These are phyloP conservation scores for Paedocypris sp. DNA, from an alignment of 2,113 vertebrate species.

Conservation along the genomic window DNA sequence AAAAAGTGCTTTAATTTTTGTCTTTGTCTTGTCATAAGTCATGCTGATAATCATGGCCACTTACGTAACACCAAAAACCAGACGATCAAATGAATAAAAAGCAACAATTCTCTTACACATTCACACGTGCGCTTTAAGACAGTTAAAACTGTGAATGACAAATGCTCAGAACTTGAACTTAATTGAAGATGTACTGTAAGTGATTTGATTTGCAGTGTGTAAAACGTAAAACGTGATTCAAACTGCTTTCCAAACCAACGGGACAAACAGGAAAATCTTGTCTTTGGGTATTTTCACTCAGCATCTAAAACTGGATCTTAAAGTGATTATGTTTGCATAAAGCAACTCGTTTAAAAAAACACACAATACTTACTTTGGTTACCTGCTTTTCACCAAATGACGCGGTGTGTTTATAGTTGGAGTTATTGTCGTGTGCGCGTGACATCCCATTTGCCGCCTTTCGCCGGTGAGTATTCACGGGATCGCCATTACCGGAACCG, in stretches of 20 bases:
- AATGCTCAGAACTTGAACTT: too few species aligned
- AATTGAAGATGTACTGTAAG: too few species aligned
- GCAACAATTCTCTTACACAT: too few species aligned
- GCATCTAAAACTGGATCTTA: background rate
- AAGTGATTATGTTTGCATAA: background rate
- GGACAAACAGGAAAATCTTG: slow-evolving; percentile 58
- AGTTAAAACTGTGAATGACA: too few species aligned
- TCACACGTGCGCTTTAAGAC: too few species aligned
- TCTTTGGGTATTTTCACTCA: background rate
- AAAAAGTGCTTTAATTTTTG: too few species aligned
- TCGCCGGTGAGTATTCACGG: background rate
- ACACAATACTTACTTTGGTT: slow-evolving; percentile 33
- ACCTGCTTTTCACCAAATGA: slow-evolving; percentile 1
- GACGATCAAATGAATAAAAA: too few species aligned
- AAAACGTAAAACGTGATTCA: too few species aligned
- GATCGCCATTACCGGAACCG: background rate
- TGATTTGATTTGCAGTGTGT: too few species aligned
- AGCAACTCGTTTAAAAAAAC: background rate
- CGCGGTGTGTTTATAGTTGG: slow-evolving; percentile 25
- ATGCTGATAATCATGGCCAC: too few species aligned
- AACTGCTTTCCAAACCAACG: slow-evolving; percentile 7
- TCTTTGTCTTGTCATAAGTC: too few species aligned
- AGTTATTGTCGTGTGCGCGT: slow-evolving; percentile 37
- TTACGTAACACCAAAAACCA: too few species aligned
- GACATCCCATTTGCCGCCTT: background rate